These are phyloP conservation scores for Pseudopleuronectes americanus DNA, from an alignment of 2,797 vertebrate genomes.

Conservation along the genomic window DNA sequence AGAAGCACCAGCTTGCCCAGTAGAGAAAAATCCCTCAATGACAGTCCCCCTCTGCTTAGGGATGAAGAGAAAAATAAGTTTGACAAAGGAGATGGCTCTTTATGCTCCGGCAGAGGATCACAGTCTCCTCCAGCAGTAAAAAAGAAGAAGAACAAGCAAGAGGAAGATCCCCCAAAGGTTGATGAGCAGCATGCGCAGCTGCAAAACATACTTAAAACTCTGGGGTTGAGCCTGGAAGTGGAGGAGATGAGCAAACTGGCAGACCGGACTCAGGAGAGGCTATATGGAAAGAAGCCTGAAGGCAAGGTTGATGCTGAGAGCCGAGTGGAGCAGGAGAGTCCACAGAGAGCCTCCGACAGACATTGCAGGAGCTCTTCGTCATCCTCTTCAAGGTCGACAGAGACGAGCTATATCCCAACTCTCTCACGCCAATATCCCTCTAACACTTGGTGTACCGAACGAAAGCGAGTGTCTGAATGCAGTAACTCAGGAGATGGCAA, in stretches of 20 bases:
- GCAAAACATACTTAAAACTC: slow-evolving; percentile 65
- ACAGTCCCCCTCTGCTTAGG: neutral
- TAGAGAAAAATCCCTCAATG: neutral
- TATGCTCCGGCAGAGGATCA: slow-evolving; percentile 5
- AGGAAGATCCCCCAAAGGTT: slow-evolving; percentile 13
- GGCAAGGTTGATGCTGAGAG: neutral
- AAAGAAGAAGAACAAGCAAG: slow-evolving; percentile 14
- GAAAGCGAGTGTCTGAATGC: neutral
- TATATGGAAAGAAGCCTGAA: slow-evolving; percentile 62
- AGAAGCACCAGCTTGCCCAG: neutral
- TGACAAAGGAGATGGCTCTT: neutral
- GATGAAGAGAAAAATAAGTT: slow-evolving; percentile 5
- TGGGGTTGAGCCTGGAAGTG: slow-evolving; percentile 67
- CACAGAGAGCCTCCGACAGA: neutral
- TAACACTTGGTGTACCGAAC: slow-evolving; percentile 7
- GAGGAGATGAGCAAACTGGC: slow-evolving; percentile 65
- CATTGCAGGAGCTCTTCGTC: slow-evolving; percentile 12
- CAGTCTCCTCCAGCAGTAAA: slow-evolving; percentile 13
- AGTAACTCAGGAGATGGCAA: neutral
- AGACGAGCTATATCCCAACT: slow-evolving; percentile 33
- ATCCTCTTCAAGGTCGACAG: slow-evolving; percentile 27
- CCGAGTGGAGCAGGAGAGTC: slow-evolving; percentile 5
- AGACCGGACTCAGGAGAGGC: slow-evolving; percentile 68
- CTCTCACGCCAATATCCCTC: neutral
- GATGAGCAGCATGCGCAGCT: slow-evolving; percentile 56